A percentile compares a stretch with the other conserved stretches of the same genome.
These are phyloP conservation scores for Dorcus hopei DNA, from an alignment of 2,888 invertebrate genomes.

Conservation along the genomic window DNA sequence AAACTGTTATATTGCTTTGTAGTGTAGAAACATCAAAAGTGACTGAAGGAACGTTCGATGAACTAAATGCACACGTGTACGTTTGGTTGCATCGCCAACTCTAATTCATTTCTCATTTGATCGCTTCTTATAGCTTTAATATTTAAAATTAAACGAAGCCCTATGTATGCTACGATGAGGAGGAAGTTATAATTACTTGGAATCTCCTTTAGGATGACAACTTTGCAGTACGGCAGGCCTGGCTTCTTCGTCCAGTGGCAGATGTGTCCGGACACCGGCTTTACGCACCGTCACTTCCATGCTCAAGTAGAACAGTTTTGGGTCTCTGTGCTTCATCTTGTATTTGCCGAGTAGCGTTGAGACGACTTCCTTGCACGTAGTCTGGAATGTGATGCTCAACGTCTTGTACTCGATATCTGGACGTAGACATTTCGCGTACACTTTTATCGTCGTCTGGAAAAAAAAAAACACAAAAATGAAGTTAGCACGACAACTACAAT, in stretches of 20 bases:
- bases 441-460: constrained; percentile 85
- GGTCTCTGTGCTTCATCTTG: constrained; percentile 88
- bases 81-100: too few relatives aligned
- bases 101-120: too few relatives aligned
- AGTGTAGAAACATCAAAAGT: too few relatives aligned
- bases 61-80: too few relatives aligned
- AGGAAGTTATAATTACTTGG: constrained; percentile 60
- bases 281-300: constrained; percentile 91
- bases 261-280: constrained; percentile 75
- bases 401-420: constrained; percentile 97
- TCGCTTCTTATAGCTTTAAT: not conserved
- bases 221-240: constrained; percentile 88
- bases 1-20: too few relatives aligned
- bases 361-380: constrained; percentile 84
- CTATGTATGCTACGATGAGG: too few relatives aligned
- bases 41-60: too few relatives aligned
- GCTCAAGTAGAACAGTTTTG: constrained; percentile 86
- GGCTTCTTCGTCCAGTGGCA: constrained; percentile 84
- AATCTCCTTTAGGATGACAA: constrained; percentile 91
- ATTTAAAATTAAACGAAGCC: not conserved
- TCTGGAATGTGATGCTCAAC: constrained; percentile 82
- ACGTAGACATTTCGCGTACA: constrained; percentile 83
- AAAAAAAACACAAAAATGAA: constrained; percentile 31
- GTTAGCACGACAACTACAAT: constrained; percentile 25
- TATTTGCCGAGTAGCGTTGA: constrained; percentile 76